Evolutionary conservation across 2,888 invertebrate species (phyloP), one percentile per base, ranked within the genome.

Genomic region (Chydorus sphaericus): DNA sequence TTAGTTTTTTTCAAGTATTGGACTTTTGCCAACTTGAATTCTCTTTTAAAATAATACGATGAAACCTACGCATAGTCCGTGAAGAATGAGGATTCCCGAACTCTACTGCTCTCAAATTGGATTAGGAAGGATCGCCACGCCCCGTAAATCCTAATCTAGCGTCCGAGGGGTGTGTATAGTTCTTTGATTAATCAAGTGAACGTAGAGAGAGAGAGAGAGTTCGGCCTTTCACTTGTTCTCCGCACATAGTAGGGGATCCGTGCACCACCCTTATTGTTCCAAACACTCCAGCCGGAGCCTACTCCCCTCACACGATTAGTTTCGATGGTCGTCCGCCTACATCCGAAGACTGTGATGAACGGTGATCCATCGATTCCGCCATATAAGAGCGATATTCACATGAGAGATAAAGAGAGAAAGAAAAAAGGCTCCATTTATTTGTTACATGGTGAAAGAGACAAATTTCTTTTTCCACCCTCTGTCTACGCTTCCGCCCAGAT

Each of bases 81-180:
- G n/a, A n/a, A n/a, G n/a, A n/a, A n/a, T n/a, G n/a, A n/a, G n/a
- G n/a, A n/a, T n/a, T n/a, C n/a, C n/a, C n/a, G n/a, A n/a, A n/a
- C n/a, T n/a, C n/a, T n/a, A n/a, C n/a, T n/a, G n/a, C 44, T 44
- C 44, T 23, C 44, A 44, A 44, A 44, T 44, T 44, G 44, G 28
- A 44, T 44, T 44, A 44, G 44, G 23, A 23, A n/a, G n/a, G 44
- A 20, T 20, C 26, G 28, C 44, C 44, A 44, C 44, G 44, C 44
- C 44, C 44, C 26, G 44, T 44, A 26, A 44, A 44, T 44, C 44
- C 44, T 44, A 44, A 44, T 44, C 44, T n/a, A n/a, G n/a, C n/a
- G n/a, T n/a, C n/a, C n/a, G n/a, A n/a, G n/a, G n/a, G n/a, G 44
- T 23, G 44, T 44, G 26, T 44, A 5, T 14, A 39, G 36, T 36